phyloP scores from a whole-genome alignment of 2,113 vertebrate genomes.

The Tachysurus vachellii region DNA sequence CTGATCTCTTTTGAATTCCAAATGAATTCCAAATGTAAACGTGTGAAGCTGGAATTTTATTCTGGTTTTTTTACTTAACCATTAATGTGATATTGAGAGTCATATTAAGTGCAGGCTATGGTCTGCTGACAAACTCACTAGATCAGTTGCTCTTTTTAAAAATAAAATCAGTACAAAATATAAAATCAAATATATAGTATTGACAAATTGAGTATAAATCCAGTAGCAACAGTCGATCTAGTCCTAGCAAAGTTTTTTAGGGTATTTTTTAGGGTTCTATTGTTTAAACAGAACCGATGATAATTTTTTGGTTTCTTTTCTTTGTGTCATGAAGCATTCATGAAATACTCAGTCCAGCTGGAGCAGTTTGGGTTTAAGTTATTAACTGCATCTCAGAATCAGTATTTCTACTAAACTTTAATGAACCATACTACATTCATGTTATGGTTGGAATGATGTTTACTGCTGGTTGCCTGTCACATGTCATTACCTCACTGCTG shows the following conservation, averaged over 20 bases:
- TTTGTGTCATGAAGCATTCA: background rate
- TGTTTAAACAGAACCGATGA: background rate
- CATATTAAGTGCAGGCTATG: background rate
- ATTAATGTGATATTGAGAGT: background rate
- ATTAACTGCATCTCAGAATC: too few species aligned
- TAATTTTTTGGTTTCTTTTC: background rate
- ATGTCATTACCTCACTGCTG: background rate
- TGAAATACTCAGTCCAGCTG: conserved; percentile 6
- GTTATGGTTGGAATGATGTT: background rate
- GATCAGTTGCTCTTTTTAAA: background rate
- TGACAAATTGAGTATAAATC: background rate
- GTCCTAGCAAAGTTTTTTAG: background rate
- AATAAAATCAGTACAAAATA: background rate
- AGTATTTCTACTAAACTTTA: conserved; percentile 5
- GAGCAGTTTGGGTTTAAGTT: background rate
- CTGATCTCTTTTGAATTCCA: background rate
- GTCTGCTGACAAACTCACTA: background rate
- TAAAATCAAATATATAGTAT: background rate
- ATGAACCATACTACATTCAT: background rate
- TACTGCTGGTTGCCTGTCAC: conserved; percentile 3
- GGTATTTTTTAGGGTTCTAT: background rate
- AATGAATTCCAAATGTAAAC: background rate
- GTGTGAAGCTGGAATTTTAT: background rate
- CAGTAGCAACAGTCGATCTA: background rate
- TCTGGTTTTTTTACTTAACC: background rate